phyloP scores from a whole-genome alignment of 2,797 vertebrate genomes.

The Craterocephalus amniculus region DNA sequence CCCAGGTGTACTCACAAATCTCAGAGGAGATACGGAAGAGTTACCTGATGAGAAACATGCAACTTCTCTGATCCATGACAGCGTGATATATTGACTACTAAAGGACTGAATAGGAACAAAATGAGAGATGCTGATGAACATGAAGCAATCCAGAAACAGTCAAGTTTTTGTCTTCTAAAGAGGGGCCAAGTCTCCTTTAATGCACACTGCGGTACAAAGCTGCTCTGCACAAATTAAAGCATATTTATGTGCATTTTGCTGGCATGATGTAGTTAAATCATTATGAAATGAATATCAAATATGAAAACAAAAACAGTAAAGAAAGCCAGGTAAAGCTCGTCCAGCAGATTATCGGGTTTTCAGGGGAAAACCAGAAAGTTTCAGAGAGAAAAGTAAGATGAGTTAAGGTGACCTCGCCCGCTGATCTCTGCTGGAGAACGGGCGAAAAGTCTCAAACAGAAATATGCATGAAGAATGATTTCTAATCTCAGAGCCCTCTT shows the following conservation, averaged over 20 bases:
- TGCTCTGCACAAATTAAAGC: neutral
- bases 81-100: neutral
- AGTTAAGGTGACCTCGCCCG: constrained; percentile 24
- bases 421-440: constrained; percentile 1
- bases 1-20: too few species aligned
- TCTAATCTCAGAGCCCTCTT: constrained; percentile 26
- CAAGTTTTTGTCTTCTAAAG: neutral
- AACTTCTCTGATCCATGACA: neutral
- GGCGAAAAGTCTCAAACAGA: constrained; percentile 37
- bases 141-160: neutral
- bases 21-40: neutral
- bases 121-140: neutral
- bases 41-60: neutral
- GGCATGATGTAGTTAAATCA: neutral
- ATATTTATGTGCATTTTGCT: neutral
- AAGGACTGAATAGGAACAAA: too few species aligned
- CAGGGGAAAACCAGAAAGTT: constrained; percentile 44
- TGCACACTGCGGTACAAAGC: neutral
- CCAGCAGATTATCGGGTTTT: neutral
- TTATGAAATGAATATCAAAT: constrained; percentile 1
- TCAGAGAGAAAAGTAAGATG: neutral
- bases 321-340: constrained; percentile 37
- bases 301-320: constrained; percentile 40
- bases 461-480: constrained; percentile 59
- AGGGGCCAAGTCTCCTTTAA: neutral